phyloP scores from a whole-genome alignment of 1,140 invertebrate species.

The Papilio polyxenes region DNA sequence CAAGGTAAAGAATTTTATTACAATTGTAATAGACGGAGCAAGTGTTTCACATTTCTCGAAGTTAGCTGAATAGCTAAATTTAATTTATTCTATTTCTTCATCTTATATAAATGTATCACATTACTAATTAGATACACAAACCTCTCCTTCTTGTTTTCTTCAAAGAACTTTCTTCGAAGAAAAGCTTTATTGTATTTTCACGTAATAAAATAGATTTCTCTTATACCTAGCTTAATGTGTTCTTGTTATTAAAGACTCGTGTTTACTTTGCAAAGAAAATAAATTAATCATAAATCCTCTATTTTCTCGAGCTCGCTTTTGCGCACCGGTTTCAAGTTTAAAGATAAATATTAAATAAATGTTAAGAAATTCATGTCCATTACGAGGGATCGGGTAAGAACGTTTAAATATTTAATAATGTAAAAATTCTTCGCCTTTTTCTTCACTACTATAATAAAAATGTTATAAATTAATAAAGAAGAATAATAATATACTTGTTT shows the following conservation, averaged over 20 bases:
- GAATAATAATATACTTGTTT: neutral
- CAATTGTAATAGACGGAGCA: slow-evolving; percentile 11
- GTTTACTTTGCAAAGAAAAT: slow-evolving; percentile 20
- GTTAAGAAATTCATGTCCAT: slow-evolving; percentile 18
- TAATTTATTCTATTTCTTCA: neutral
- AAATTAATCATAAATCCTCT: slow-evolving; percentile 1
- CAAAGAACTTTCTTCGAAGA: neutral
- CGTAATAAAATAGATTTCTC: slow-evolving; percentile 4
- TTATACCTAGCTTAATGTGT: slow-evolving; percentile 1
- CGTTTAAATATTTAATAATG: neutral
- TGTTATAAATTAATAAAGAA: neutral
- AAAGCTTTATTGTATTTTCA: neutral
- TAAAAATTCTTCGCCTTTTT: neutral
- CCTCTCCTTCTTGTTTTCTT: neutral
- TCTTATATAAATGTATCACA: neutral
- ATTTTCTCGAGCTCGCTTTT: neutral
- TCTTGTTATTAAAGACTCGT: slow-evolving; percentile 2
- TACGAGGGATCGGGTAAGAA: neutral
- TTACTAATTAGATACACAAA: neutral
- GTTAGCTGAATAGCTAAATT: neutral
- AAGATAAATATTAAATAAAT: slow-evolving; percentile 19
- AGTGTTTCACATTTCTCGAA: neutral
- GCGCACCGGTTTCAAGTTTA: slow-evolving; percentile 9
- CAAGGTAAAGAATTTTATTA: slow-evolving; percentile 11
- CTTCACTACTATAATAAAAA: neutral